Percentiles rank a stretch among this genome's conserved stretches.
Conservation (phyloP, 2,113 vertebrate genomes). For the Chunga burmeisteri region DNA sequence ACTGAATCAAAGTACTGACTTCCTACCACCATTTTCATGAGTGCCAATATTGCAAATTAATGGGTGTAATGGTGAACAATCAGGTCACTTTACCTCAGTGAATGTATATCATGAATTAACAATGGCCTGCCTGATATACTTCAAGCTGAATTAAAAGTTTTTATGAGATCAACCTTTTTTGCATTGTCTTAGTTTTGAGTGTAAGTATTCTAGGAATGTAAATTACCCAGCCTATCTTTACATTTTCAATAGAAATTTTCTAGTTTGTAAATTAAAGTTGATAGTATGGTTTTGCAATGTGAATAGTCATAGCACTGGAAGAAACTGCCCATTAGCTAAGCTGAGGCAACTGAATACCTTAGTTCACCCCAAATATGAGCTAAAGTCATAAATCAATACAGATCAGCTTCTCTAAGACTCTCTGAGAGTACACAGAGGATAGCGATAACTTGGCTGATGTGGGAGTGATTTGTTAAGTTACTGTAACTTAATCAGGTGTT, state of each 20-base stretch:
- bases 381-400: neutral
- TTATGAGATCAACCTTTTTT: neutral
- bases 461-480: neutral
- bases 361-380: neutral
- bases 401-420: neutral
- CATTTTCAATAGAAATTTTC: neutral
- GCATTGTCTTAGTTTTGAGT: neutral
- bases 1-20: neutral
- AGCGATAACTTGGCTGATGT: neutral
- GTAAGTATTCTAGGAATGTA: neutral
- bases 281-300: neutral
- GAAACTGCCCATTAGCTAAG: neutral
- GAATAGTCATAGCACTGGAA: neutral
- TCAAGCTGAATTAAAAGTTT: neutral
- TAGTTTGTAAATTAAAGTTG: neutral
- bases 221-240: neutral
- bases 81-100: neutral
- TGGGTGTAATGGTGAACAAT: neutral
- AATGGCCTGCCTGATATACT: neutral
- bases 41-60: neutral
- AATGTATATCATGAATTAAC: neutral
- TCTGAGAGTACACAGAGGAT: neutral
- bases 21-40: neutral
- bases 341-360: neutral
- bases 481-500: neutral